phyloP scores from a whole-genome alignment of 2,797 vertebrate species.

The Cynodonichthys magdalenae region DNA sequence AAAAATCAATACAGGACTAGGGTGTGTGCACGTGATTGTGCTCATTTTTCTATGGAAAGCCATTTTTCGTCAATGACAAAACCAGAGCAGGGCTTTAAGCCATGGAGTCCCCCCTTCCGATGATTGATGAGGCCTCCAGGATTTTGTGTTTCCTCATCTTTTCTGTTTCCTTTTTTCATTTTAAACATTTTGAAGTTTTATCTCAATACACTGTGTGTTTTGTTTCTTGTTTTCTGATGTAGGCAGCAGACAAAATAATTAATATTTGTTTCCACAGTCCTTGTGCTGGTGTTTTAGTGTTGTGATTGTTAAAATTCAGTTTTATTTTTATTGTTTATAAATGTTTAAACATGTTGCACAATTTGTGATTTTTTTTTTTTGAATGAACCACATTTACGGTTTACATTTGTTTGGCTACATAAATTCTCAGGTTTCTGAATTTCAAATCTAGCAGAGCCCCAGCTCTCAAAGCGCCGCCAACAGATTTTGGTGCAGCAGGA shows the following conservation, averaged over 20 bases:
- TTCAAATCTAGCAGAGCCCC: conserved; percentile 35
- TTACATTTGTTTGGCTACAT: conserved; percentile 38
- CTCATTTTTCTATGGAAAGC: conserved; percentile 78
- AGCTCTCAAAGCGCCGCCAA: conserved; percentile 43
- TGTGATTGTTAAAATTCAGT: not conserved
- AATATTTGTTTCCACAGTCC: not conserved
- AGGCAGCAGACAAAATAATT: conserved; percentile 2
- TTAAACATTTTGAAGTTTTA: conserved; percentile 43
- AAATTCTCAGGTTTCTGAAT: conserved; percentile 42
- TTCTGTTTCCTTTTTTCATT: conserved; percentile 28
- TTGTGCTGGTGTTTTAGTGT: not conserved
- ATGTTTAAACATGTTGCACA: not conserved
- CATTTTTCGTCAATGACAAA: conserved; percentile 82
- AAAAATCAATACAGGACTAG: conserved; percentile 81
- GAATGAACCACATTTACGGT: conserved; percentile 26
- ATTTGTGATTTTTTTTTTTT: conserved; percentile 23
- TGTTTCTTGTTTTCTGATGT: conserved; percentile 25
- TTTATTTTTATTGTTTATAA: not conserved
- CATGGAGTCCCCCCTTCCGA: conserved; percentile 44
- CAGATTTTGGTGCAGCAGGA: conserved; percentile 60
- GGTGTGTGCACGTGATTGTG: conserved; percentile 66
- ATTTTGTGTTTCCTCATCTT: conserved; percentile 60
- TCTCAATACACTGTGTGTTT: conserved; percentile 40
- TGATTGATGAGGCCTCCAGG: conserved; percentile 73
- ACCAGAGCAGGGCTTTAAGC: conserved; percentile 76